Conservation (phyloP, 2,113 vertebrate species). For the Chrysochloris asiatica region DNA sequence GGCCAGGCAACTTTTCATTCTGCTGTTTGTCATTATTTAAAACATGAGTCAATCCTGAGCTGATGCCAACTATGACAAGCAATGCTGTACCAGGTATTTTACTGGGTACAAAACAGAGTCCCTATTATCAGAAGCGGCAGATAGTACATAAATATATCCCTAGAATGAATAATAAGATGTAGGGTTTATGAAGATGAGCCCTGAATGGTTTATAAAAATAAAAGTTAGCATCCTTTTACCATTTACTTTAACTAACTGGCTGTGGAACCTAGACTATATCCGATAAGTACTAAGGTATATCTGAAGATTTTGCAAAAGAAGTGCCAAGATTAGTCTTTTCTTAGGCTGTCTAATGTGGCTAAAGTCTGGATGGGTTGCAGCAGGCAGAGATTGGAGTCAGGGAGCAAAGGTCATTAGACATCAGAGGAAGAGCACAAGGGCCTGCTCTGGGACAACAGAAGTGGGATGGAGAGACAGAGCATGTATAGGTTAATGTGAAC, state of each 20-base stretch:
- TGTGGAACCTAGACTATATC: no score
- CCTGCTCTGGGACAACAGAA: background rate
- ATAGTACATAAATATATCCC: background rate
- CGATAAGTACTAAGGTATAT: background rate
- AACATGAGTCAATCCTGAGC: background rate
- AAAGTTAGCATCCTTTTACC: no score
- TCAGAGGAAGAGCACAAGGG: background rate
- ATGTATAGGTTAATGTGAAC: no score
- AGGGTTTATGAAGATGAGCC: no score
- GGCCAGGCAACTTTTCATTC: background rate
- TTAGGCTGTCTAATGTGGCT: background rate
- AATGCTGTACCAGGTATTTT: background rate
- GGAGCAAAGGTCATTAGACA: background rate
- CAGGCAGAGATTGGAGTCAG: background rate
- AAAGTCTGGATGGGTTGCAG: background rate
- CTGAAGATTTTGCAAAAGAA: background rate
- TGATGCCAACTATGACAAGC: background rate
- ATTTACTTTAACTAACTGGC: no score
- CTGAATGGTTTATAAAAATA: no score
- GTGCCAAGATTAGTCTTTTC: background rate
- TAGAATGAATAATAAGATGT: no score
- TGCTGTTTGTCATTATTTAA: no score
- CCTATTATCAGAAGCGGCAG: background rate
- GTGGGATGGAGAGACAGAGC: background rate
- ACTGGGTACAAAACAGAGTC: background rate